A percentile compares a stretch with the other conserved stretches of the same genome.
phyloP scores from a whole-genome alignment of 2,113 vertebrate genomes.

The Picathartes gymnocephalus region DNA sequence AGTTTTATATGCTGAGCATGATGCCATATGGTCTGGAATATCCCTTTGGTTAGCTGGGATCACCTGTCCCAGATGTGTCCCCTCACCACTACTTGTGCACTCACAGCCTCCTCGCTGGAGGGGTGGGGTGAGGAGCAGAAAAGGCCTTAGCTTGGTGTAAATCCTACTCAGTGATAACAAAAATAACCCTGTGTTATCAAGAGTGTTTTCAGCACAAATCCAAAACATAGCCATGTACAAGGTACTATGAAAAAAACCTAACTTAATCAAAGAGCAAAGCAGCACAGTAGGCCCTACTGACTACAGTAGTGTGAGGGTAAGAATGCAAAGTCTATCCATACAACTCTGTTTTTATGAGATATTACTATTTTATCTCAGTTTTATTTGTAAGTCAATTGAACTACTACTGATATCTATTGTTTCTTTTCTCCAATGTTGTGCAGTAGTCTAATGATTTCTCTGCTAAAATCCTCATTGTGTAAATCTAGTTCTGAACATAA shows the following conservation, averaged over 20 bases:
- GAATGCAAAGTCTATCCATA: neutral
- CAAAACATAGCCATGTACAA: neutral
- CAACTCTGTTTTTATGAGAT: neutral
- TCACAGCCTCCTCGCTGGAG: fast-evolving
- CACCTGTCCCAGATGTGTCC: neutral
- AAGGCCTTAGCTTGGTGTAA: neutral
- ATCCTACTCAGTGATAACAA: neutral
- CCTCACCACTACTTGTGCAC: neutral
- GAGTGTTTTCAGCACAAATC: neutral
- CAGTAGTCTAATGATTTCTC: neutral
- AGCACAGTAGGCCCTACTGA: neutral
- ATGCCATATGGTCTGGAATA: neutral
- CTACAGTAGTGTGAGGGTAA: neutral
- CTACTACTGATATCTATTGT: neutral
- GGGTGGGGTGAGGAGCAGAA: neutral
- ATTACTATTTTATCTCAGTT: neutral
- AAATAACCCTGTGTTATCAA: neutral
- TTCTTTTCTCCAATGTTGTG: neutral
- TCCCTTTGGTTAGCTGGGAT: neutral
- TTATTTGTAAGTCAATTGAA: neutral
- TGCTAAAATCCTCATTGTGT: neutral
- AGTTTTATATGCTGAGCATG: neutral
- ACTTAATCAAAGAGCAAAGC: neutral
- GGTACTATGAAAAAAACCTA: neutral
- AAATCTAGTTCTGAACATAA: neutral